Base-by-base conservation (phyloP, 2,888 invertebrate species). In the Tolmerus cingulatus region DNA sequence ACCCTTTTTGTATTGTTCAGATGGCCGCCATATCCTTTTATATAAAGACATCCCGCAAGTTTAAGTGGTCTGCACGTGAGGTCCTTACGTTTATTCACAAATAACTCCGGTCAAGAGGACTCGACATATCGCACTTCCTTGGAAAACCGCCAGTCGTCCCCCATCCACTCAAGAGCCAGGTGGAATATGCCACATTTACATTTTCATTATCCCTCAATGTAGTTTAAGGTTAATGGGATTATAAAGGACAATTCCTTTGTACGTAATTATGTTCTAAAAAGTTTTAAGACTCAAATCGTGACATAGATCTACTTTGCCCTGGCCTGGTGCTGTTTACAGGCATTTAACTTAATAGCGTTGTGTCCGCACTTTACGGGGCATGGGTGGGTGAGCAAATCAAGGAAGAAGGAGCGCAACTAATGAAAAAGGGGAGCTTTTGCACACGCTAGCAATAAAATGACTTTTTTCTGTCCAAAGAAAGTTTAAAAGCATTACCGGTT, bases 141-240 rank as follows among this genome's bases (percentile, higher is more conserved):
- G 9, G 37, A 76, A 76, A 19, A 78, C 55, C 51, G n/a, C 55
- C 51, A 7, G 16, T 19, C 12, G 7, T 8, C 27, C 40, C 40
- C 23, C 66, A 66, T 84, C 74, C 40, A 16, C 37, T 85, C 74
- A 74, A 85, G 46, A 34, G 43, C 19, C 74, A 85, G 74, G 85
- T 74, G 27, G 46, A 85, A 74, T 85, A 85, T 85, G 85, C 85
- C 74, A 46, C 23, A 85, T 85, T 85, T 85, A 46, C 85, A 85
- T 85, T 85, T 85, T 85, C 85, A 85, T 85, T 85, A 85, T 85
- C 85, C 74, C 74, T 43, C 74, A 85, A 74, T 85, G 85, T 85
- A 85, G 85, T 85, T 85, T 74, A 85, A 85, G 85, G 85, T 74
- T 85, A 85, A 85, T 85, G 85, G 74, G 85, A 74, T 85, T 85